phyloP scores from a whole-genome alignment of 2,888 invertebrate genomes.

The Drosophila peninsularis region DNA sequence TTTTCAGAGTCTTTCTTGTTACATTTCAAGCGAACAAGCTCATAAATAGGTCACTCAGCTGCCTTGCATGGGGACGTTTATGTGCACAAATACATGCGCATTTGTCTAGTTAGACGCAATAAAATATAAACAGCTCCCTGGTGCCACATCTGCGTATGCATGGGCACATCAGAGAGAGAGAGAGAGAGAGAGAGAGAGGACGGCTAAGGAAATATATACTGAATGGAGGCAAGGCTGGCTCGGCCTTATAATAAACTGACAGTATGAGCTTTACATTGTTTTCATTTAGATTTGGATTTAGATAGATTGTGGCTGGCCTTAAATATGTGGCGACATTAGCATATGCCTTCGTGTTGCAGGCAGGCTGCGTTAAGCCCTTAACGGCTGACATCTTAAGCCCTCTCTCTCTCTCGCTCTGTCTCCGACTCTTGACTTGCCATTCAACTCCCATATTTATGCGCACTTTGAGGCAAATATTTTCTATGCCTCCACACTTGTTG shows the following conservation, averaged over 20 bases:
- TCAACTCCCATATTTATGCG: slow-evolving; percentile 57
- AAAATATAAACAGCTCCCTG: slow-evolving; percentile 46
- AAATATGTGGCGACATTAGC: slow-evolving; percentile 18
- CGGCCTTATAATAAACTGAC: slow-evolving; percentile 20
- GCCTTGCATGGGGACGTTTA: slow-evolving; percentile 1
- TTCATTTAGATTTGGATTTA: slow-evolving; percentile 25
- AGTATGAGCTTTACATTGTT: slow-evolving; percentile 20
- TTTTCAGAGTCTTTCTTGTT: neutral
- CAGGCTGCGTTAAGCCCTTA: slow-evolving; percentile 26
- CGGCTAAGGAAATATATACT: slow-evolving; percentile 7
- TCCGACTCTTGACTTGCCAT: slow-evolving; percentile 21
- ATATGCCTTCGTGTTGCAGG: slow-evolving; percentile 11
- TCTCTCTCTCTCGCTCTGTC: slow-evolving; percentile 10
- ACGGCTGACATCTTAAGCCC: slow-evolving; percentile 28
- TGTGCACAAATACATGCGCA: slow-evolving; percentile 6
- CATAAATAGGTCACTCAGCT: slow-evolving; percentile 10
- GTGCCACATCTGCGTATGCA: slow-evolving; percentile 24
- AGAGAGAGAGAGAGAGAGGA: neutral
- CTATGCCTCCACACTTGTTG: slow-evolving; percentile 28
- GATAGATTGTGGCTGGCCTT: slow-evolving; percentile 23
- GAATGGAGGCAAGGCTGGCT: slow-evolving; percentile 8
- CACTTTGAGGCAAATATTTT: slow-evolving; percentile 53
- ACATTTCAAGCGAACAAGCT: slow-evolving; percentile 4
- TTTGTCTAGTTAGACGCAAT: slow-evolving; percentile 35
- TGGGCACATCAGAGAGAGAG: slow-evolving; percentile 1